Evolutionary conservation across 2,113 vertebrate species (phyloP), one percentile per base, ranked within the genome.

Genomic region (Pithys albifrons): DNA sequence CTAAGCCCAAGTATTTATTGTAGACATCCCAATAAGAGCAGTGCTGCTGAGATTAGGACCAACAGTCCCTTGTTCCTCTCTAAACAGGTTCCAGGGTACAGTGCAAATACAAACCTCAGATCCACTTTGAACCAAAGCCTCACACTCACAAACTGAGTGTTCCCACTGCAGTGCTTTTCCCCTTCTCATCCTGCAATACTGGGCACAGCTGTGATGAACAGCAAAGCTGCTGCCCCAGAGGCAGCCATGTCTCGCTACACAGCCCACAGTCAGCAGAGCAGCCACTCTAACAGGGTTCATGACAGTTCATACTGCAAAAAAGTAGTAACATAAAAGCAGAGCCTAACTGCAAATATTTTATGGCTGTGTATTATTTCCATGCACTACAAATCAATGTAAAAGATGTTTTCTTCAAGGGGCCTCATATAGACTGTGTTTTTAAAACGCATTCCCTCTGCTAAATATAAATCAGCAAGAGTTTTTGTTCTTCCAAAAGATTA

Each of bases 401-500:
- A 93, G 88, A 96, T 96, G 96, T 97, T 96, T 97, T 96, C 93
- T 95, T 96, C 89, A 75, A 91, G 93, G 88, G 97, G 96, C 96
- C 97, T 96, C 97, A 43, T 93, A 96, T 76, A 97, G 62, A 74
- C 91, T 89, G 25, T 95, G 94, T 94, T 96, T 96, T 93, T 93
- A 93, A 96, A 96, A 93, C 91, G 74, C 95, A 97, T 96, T 96
- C 93, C 70, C 96, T 83, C 72, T 91, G 93, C 96, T 97, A 97
- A 97, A 97, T 97, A 97, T 97, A 97, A 97, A 96, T 96, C 97
- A 97, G 91, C 81, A 95, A 91, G 93, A 97, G 96, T 96, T 97
- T 97, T 97, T 97, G 95, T 96, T 93, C 96, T 96, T 95, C 95
- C 97, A 97, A 96, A 96, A 97, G 96, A 97, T 96, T 96, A 96